Conservation (phyloP, 1,140 invertebrate genomes). For the Bactericera cockerelli region DNA sequence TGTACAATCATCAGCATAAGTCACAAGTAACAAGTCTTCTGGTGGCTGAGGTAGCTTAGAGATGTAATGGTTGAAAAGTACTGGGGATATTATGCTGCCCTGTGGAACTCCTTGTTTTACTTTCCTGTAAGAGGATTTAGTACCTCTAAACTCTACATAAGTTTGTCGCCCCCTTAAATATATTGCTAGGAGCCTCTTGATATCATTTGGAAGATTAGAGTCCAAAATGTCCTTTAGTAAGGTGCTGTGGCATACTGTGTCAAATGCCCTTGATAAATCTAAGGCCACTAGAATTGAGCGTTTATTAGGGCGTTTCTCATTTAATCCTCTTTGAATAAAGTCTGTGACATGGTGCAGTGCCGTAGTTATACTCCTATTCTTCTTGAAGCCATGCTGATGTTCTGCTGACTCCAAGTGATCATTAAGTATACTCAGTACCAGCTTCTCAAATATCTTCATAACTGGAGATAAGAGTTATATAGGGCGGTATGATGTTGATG, state of each 20-base stretch:
- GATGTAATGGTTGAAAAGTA: not conserved
- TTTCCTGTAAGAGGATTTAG: not conserved
- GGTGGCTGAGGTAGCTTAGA: not conserved
- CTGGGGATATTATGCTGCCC: not conserved
- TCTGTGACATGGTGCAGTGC: constrained; percentile 10
- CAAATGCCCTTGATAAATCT: not conserved
- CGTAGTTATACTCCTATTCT: constrained; percentile 9
- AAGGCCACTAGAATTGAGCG: not conserved
- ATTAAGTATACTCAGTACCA: not conserved
- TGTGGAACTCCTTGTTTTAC: constrained; percentile 2
- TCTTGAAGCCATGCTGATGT: constrained; percentile 8
- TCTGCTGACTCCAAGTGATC: not conserved
- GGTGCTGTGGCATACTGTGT: not conserved
- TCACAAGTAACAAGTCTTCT: not conserved
- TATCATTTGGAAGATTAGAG: not conserved
- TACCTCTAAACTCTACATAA: not conserved
- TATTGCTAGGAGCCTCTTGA: not conserved
- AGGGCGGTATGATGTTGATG: not conserved
- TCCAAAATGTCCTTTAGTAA: not conserved
- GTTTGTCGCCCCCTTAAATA: not conserved
- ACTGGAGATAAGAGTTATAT: not conserved
- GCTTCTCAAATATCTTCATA: not conserved
- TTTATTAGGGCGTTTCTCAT: constrained; percentile 4
- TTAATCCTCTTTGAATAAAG: constrained; percentile 7
- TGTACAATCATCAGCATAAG: constrained; percentile 4